phyloP scores from a whole-genome alignment of 2,113 vertebrate species.

The Oreochromis niloticus region DNA sequence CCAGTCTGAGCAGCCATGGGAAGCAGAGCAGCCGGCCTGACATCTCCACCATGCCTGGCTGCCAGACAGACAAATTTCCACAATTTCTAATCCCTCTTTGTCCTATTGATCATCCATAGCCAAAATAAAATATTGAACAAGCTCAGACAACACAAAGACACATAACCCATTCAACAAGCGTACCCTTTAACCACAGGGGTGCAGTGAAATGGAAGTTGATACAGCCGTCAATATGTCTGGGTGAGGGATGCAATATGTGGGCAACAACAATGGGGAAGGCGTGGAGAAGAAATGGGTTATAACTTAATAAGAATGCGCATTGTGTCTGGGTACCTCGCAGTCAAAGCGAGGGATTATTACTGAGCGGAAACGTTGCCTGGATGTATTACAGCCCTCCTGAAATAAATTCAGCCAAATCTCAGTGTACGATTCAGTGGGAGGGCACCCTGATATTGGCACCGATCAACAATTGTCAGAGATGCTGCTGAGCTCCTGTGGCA shows the following conservation, averaged over 20 bases:
- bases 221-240: slow-evolving; percentile 62
- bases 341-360: slow-evolving; percentile 21
- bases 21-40: slow-evolving; percentile 48
- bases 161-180: slow-evolving; percentile 23
- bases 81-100: background rate
- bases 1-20: slow-evolving; percentile 40
- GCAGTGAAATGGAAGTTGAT: slow-evolving; percentile 68
- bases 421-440: background rate
- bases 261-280: slow-evolving; percentile 34
- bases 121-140: slow-evolving; percentile 33
- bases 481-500: slow-evolving; percentile 9
- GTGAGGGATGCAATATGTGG: slow-evolving; percentile 36
- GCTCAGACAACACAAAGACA: slow-evolving; percentile 29
- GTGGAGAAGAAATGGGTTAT: slow-evolving; percentile 22
- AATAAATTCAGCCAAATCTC: background rate
- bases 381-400: background rate
- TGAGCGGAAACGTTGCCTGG: slow-evolving; percentile 3
- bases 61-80: slow-evolving; percentile 26
- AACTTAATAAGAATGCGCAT: slow-evolving; percentile 38
- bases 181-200: slow-evolving; percentile 50
- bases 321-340: slow-evolving; percentile 3
- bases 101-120: slow-evolving; percentile 23
- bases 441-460: slow-evolving; percentile 2
- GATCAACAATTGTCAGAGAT: slow-evolving; percentile 53
- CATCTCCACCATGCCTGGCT: background rate